Percentiles rank a stretch among this genome's conserved stretches.
These are phyloP conservation scores for Habroteleia sp. DNA, from an alignment of 2,888 invertebrate species.

Conservation along the genomic window DNA sequence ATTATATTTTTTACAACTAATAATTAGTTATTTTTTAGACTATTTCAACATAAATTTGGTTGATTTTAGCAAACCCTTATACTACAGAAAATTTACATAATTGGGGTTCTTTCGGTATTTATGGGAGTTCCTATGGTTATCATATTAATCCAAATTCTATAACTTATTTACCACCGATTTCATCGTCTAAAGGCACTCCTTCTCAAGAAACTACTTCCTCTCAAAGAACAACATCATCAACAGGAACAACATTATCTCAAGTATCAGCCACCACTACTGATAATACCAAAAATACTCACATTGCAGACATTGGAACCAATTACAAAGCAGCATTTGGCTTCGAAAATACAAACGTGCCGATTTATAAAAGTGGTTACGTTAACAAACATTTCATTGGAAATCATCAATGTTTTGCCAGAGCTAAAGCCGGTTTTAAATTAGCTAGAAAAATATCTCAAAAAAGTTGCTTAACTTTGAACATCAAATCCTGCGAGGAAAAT, in stretches of 20 bases:
- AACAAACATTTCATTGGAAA: conserved; percentile 19
- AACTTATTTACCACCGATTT: conserved; percentile 54
- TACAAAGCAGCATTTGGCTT: conserved; percentile 70
- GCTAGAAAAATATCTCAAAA: conserved; percentile 86
- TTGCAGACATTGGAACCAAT: conserved; percentile 57
- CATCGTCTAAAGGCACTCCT: too few relatives aligned
- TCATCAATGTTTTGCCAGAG: conserved; percentile 87
- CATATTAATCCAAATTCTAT: conserved; percentile 64
- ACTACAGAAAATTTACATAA: too few relatives aligned
- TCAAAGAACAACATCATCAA: too few relatives aligned
- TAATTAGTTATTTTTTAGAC: too few relatives aligned
- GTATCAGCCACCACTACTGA: conserved; percentile 27
- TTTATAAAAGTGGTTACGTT: conserved; percentile 49
- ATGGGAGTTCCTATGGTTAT: conserved; percentile 81
- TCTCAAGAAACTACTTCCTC: too few relatives aligned
- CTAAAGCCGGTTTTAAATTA: conserved; percentile 88
- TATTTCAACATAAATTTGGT: too few relatives aligned
- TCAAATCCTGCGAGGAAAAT: conserved; percentile 89
- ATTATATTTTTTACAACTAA: too few relatives aligned
- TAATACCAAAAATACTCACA: conserved; percentile 23
- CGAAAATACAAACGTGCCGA: conserved; percentile 66
- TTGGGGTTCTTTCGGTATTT: too few relatives aligned
- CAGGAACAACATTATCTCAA: too few relatives aligned
- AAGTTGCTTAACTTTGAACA: conserved; percentile 85
- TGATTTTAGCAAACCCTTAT: too few relatives aligned